Base-by-base conservation (phyloP, 2,797 vertebrate genomes). In the Melanotaenia parkinsoni region DNA sequence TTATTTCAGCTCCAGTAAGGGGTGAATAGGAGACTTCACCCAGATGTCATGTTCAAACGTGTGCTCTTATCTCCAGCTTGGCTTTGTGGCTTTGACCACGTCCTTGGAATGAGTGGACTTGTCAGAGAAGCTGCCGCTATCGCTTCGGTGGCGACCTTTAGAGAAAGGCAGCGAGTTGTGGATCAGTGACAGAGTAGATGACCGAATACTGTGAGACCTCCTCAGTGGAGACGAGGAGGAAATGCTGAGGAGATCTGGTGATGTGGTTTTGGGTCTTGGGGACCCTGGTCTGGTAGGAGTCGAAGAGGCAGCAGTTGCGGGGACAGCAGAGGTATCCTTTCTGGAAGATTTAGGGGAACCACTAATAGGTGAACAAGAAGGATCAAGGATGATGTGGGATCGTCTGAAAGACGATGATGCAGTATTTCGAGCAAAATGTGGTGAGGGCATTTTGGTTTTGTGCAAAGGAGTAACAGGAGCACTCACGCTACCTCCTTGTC, bases 341-440 rank as follows among this genome's bases (percentile, higher is more conserved):
- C 20, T 20, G 45, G 45, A 50, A n/a, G 45, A 50, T 50, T 50
- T n/a, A 9, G 45, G 45, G 45, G 70, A 67, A 43, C 13, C 50
- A 3, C n/a, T 13, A 43, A 30, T 58, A 43, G 77, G n/a, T 9
- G 58, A 45, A 3, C 16, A 33, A 53, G 59, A 40, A n/a, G 51
- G 8, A 61, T 77, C 56, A 71, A 82, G 63, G 3, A 93, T 91
- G 1, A 91, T 70, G 56, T 84, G 90, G 51, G 92, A 81, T 53
- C 74, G 86, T 78, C 96, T 94, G 37, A 96, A 96, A 1, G 96
- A 96, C 12, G 96, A 98, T 6, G 96, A 95, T 18, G 97, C 95
- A 0, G 97, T 98, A 85, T 82, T 96, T 47, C 95, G 89, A 0
- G 96, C 92, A 4, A 98, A 98, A 67, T 89, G 8, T 0, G 90